Evolutionary conservation across 2,888 invertebrate genomes (phyloP).

Genomic region (Drosophila affinis): DNA sequence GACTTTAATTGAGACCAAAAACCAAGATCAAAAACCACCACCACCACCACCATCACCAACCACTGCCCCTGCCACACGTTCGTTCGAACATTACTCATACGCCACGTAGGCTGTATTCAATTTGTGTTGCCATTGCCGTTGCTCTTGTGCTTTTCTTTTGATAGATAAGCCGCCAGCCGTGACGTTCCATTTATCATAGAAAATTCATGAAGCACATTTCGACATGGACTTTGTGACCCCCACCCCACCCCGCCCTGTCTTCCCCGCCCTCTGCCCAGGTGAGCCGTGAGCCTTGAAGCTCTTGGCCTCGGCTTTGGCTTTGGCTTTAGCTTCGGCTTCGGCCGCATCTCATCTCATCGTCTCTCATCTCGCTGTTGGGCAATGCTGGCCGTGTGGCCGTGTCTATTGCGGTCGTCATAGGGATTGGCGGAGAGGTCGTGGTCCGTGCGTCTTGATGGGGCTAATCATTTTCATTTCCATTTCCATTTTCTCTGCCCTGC

Average conservation of each 20-base stretch:
- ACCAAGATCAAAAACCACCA: neutral
- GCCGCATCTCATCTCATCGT: neutral
- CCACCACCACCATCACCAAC: too few species aligned
- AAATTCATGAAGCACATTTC: conserved; percentile 66
- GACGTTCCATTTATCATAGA: conserved; percentile 71
- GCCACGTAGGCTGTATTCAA: conserved; percentile 61
- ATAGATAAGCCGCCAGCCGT: conserved; percentile 68
- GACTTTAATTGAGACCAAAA: conserved; percentile 53
- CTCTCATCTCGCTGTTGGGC: neutral
- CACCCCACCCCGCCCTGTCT: neutral
- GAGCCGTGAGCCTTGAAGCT: conserved; percentile 18
- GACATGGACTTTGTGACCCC: conserved; percentile 26
- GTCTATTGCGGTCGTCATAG: conserved; percentile 20
- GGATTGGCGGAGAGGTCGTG: conserved; percentile 11
- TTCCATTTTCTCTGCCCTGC: conserved; percentile 25
- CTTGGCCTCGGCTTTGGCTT: conserved; percentile 12
- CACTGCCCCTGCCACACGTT: too few species aligned
- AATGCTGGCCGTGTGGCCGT: conserved; percentile 9
- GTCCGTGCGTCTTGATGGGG: conserved; percentile 11
- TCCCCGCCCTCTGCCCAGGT: conserved; percentile 16
- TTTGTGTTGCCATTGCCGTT: conserved; percentile 16
- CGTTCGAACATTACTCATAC: conserved; percentile 61
- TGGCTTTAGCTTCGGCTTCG: neutral
- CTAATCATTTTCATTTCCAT: conserved; percentile 60
- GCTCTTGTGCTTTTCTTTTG: conserved; percentile 38